Evolutionary conservation across 1,140 invertebrate genomes (phyloP), one percentile per base, ranked within the genome.

Genomic region (Tetramorium simillimum): DNA sequence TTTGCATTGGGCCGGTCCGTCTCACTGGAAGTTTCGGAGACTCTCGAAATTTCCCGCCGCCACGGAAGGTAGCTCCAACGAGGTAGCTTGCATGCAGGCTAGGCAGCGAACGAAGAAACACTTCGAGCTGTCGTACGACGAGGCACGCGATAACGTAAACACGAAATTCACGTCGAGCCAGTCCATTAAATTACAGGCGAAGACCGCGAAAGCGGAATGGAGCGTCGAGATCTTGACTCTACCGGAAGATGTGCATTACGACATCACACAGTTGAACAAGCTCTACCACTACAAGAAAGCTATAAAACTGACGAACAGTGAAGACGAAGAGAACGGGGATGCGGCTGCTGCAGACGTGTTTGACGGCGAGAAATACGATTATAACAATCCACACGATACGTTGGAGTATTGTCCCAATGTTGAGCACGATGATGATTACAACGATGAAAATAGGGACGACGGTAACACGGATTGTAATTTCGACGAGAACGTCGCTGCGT

Each of bases 1-100:
- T 56, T 95, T 95, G 81, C 96, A 97, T 56, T 98, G 97, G 97
- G 97, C 97, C 53, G 97, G 97, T 1, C 97, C 97, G 40, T 94
- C 96, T 51, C 97, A 98, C 92, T 98, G 97, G 97, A 97, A 97
- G 90, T 95, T 97, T 28, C 91, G 86, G 28, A 88, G 86, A 49
- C 78, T 91, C 2, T 24, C 2, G 1, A 85, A 10, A 69, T 43
- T 28, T 9, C 6, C 12, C 0, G 9, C n/a, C 16, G 28, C 10
- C 33, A 0, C 5, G 4, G 40, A 14, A 18, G 85, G 33, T 16
- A 80, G n/a, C 10, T 86, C 84, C 12, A 90, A 33, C 0, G 33
- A 72, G 73, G 28, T 91, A 62, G 46, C 84, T 10, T 91, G 91
- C 73, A 40, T 77, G 72, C 88, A 93, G 65, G 78, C 84, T 46